These are phyloP conservation scores for Apteryx mantelli DNA, from an alignment of 2,113 vertebrate species.

Conservation along the genomic window DNA sequence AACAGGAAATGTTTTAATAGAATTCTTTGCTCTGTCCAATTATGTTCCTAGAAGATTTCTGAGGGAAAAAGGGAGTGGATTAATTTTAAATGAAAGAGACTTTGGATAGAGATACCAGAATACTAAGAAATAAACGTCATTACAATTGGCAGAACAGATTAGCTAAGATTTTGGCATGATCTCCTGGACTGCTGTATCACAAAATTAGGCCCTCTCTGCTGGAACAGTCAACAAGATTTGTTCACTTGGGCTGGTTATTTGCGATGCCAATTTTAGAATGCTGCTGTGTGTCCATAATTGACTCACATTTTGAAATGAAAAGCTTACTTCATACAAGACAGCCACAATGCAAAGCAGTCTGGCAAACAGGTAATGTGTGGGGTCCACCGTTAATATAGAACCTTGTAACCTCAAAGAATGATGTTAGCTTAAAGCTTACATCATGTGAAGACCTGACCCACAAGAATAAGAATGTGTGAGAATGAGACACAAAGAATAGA, in stretches of 20 bases:
- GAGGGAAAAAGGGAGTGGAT: not conserved
- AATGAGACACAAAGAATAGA: not conserved
- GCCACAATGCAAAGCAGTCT: not conserved
- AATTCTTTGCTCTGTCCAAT: not conserved
- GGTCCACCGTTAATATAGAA: not conserved
- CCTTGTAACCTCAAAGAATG: not conserved
- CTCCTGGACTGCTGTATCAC: not conserved
- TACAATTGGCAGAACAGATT: accelerated
- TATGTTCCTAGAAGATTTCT: not conserved
- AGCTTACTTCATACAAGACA: not conserved
- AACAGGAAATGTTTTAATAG: not conserved
- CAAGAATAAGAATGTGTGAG: not conserved
- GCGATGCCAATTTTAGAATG: not conserved
- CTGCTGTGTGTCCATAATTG: not conserved
- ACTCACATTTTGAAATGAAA: not conserved
- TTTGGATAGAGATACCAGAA: not conserved
- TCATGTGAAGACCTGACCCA: not conserved
- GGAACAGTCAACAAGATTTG: not conserved
- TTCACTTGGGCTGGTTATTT: not conserved
- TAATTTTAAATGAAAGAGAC: not conserved
- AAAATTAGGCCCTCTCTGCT: not conserved
- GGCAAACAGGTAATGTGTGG: not conserved
- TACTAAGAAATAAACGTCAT: not conserved
- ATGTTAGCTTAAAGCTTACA: not conserved
- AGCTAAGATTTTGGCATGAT: not conserved